Percentiles rank a stretch among this genome's conserved stretches.
Evolutionary conservation across 2,113 vertebrate species (phyloP).

Genomic region (Pterocles burchelli): DNA sequence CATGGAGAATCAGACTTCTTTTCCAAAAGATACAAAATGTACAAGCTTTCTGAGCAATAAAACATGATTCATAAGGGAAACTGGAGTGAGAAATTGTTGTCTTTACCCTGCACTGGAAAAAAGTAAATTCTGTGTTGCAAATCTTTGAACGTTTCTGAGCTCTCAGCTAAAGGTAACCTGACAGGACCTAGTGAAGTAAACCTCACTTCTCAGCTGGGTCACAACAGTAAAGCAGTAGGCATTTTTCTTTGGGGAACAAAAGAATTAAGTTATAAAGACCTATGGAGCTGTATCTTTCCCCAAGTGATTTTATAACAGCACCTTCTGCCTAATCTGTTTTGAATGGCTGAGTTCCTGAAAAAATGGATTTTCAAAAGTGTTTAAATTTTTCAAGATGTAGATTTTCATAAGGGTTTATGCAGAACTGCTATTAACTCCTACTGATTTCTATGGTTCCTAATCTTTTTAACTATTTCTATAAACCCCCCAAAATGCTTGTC

Average conservation of each 20-base stretch:
- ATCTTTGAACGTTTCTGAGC: not conserved
- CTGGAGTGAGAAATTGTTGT: not conserved
- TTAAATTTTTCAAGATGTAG: not conserved
- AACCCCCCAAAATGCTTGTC: not conserved
- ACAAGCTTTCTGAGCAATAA: not conserved
- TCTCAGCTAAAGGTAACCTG: not conserved
- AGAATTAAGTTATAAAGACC: not conserved
- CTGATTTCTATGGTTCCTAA: not conserved
- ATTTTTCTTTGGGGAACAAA: not conserved
- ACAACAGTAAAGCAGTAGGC: not conserved
- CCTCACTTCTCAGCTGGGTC: not conserved
- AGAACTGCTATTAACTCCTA: not conserved
- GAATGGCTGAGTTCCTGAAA: not conserved
- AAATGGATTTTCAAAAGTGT: not conserved
- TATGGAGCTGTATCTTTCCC: not conserved
- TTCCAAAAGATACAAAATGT: not conserved
- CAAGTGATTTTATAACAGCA: not conserved
- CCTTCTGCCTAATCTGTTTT: not conserved
- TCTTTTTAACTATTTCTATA: not conserved
- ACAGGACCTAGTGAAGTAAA: not conserved
- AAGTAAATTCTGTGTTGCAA: not conserved
- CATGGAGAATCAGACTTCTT: not conserved
- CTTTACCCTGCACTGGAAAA: not conserved
- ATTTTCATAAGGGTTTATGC: not conserved
- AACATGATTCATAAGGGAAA: not conserved